These are phyloP conservation scores for Drosophila maculinotata DNA, from an alignment of 2,888 invertebrate species.

Conservation along the genomic window DNA sequence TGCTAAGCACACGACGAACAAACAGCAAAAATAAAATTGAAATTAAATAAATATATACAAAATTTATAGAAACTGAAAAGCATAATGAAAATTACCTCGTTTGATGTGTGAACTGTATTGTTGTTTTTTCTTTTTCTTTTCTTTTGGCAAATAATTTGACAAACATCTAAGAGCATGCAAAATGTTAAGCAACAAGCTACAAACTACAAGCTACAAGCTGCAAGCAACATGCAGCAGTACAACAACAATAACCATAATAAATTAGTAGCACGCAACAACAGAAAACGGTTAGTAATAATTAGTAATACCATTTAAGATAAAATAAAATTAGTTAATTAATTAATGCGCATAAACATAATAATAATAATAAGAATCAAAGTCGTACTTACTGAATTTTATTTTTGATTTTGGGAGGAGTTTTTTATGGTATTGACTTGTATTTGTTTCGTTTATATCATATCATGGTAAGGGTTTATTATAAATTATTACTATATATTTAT, in stretches of 20 bases:
- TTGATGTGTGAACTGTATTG: slow-evolving; percentile 37
- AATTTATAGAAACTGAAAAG: neutral
- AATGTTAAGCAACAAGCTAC: slow-evolving; percentile 17
- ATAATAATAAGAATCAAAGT: slow-evolving; percentile 43
- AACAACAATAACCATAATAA: slow-evolving; percentile 8
- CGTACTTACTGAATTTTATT: slow-evolving; percentile 69
- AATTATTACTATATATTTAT: slow-evolving; percentile 29
- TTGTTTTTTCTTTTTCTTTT: slow-evolving; percentile 5
- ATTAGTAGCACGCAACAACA: slow-evolving; percentile 6
- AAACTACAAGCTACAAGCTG: slow-evolving; percentile 23
- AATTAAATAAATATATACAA: neutral
- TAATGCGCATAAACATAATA: slow-evolving; percentile 20
- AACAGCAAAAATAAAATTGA: slow-evolving; percentile 11
- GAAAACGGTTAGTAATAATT: slow-evolving; percentile 2
- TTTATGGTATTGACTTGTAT: slow-evolving; percentile 28
- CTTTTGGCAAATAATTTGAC: slow-evolving; percentile 1
- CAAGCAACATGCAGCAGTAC: slow-evolving; percentile 17
- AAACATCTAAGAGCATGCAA: slow-evolving; percentile 16
- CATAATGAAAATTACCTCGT: slow-evolving; percentile 43
- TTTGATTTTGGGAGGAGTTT: slow-evolving; percentile 61
- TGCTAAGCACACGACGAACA: slow-evolving; percentile 6
- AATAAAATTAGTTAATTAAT: slow-evolving; percentile 17
- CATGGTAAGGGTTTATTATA: slow-evolving; percentile 45
- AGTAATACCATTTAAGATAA: slow-evolving; percentile 5
- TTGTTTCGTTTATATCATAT: slow-evolving; percentile 42